Percentiles rank a stretch among this genome's conserved stretches.
Evolutionary conservation across 1,140 invertebrate genomes (phyloP).

Genomic region (Zaprionus gabonicus): DNA sequence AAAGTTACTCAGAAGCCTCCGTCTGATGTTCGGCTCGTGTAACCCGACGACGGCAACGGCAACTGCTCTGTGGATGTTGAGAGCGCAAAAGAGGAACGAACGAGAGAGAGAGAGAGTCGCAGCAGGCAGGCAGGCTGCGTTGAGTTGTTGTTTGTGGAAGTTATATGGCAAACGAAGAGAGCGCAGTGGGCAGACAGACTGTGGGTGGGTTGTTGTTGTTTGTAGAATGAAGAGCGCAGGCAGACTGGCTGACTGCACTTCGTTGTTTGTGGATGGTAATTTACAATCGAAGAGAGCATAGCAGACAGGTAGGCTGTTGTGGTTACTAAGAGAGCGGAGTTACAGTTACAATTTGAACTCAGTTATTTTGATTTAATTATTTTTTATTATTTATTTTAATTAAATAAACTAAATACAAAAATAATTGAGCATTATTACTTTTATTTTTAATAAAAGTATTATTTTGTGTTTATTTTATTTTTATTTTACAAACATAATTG

Average conservation of each 20-base stretch:
- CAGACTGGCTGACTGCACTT: not conserved
- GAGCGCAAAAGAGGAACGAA: not conserved
- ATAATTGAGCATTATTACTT: too few relatives aligned
- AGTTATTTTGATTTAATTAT: not conserved
- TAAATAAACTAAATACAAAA: too few relatives aligned
- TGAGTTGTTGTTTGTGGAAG: constrained; percentile 43
- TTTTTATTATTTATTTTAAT: too few relatives aligned
- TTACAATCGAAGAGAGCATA: not conserved
- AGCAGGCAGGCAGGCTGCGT: not conserved
- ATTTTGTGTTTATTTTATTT: not conserved
- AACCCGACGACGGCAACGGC: constrained; percentile 36
- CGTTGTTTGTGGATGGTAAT: constrained; percentile 43
- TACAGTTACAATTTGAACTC: constrained; percentile 7
- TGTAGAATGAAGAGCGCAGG: too few relatives aligned
- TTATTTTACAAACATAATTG: not conserved
- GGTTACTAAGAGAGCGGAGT: too few relatives aligned
- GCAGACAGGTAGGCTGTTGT: not conserved
- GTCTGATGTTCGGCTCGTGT: constrained; percentile 36
- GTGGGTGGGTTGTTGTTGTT: not conserved
- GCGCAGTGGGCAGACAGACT: not conserved
- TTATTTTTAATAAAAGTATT: too few relatives aligned
- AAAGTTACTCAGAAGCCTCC: constrained; percentile 52
- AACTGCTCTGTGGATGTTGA: constrained; percentile 36
- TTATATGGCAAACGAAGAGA: not conserved
- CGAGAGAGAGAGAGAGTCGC: constrained; percentile 7